Base-by-base conservation (phyloP, 2,888 invertebrate genomes). In the Melitaea athalia region DNA sequence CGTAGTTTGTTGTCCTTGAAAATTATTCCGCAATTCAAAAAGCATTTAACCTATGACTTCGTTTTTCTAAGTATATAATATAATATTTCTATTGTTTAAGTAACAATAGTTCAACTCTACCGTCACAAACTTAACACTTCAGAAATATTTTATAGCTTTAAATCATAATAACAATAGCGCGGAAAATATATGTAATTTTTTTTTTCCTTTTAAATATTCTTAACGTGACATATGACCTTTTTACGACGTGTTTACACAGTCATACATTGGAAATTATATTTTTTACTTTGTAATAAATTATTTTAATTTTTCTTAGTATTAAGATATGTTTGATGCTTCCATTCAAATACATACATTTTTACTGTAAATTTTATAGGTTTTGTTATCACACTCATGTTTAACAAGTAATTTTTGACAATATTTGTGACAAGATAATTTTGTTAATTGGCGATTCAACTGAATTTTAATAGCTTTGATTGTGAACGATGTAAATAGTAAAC, bases 171-270 rank as follows among this genome's bases (percentile, higher is more conserved):
- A 24, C 52, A 24, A 52, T 12, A 24, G 24, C 10, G 10, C 17
- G 50, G 50, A 50, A 50, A 50, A 50, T 50, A 15, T 50, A 15
- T 50, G 17, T 50, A 7, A 52, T 52, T 52, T 24, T 52, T 24
- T 12, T 52, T 52, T 52, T 12, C 52, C 52, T 24, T 11, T 24
- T 31, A 52, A 24, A 24, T 12, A 52, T 52, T 52, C 52, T 52
- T 1, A 31, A 11, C 52, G 0, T 52, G 52, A 52, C 52, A 31
- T 12, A 17, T 12, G 24, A 24, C 52, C 24, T 24, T 12, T 52
- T 24, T 52, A 52, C 11, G 24, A 24, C 12, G 52, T 52, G 52
- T 24, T 52, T 24, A 52, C 11, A 11, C 24, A 4, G 17, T 12
- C n/a, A 10, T 52, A 12, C 3, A 24, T 52, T 24, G 11, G 12